Percentiles rank a stretch among this genome's conserved stretches.
Conservation (phyloP, 2,797 vertebrate species). For the Eidolon dupreanum region DNA sequence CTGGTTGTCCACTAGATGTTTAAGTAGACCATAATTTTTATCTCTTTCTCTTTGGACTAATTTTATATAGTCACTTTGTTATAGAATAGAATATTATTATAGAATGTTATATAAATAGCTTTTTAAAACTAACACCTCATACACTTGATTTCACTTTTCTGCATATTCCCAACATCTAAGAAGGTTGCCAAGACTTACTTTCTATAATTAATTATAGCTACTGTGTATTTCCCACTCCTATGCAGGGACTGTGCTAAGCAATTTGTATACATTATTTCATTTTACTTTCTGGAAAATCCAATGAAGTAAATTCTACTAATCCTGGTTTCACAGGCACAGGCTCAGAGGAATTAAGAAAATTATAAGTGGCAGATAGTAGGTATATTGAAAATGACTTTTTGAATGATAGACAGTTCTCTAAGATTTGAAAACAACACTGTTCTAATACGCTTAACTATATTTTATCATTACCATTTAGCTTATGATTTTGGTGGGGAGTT, state of each 20-base stretch:
- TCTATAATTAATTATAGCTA: constrained; percentile 20
- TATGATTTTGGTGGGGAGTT: background rate
- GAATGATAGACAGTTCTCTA: background rate
- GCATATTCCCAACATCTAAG: background rate
- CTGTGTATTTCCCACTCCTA: background rate
- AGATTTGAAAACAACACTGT: background rate
- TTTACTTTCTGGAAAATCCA: constrained; percentile 7
- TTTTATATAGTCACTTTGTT: background rate
- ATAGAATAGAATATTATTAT: background rate
- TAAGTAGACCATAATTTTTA: background rate
- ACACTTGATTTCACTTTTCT: background rate
- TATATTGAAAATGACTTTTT: background rate
- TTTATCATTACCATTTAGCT: background rate
- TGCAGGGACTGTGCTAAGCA: background rate
- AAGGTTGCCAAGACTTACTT: background rate
- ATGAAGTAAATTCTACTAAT: constrained; percentile 8
- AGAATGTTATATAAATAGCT: background rate
- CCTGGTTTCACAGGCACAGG: background rate
- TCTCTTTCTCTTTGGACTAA: background rate
- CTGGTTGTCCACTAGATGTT: background rate
- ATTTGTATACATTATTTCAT: constrained; percentile 36
- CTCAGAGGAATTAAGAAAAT: background rate
- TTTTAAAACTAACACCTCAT: background rate
- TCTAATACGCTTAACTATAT: background rate
- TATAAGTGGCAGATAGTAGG: background rate